Base-by-base conservation (phyloP, 2,888 invertebrate species). In the Seira ritae region DNA sequence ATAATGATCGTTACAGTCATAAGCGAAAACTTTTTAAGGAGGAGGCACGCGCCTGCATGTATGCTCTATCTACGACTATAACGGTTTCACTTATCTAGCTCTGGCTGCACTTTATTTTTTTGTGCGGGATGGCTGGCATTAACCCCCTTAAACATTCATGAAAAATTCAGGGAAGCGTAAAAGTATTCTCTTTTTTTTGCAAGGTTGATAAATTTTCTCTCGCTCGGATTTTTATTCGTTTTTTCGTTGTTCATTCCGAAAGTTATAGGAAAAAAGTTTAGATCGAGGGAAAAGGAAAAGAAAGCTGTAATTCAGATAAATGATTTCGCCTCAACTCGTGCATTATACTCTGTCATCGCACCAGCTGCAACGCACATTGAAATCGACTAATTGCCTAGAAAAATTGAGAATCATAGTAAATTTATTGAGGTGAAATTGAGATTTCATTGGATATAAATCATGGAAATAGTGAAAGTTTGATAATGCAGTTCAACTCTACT, bases 381-480 rank as follows among this genome's bases (percentile, higher is more conserved):
- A 76, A 76, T 76, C 67, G 68, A 76, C 76, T 77, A 77, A 77
- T 78, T 78, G 78, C 78, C 68, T 70, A 71, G 78, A 78, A 78
- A 78, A 78, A 71, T 78, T 78, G 78, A 71, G 65, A 78, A 70
- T 71, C 71, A 71, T 78, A 66, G 37, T 24, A 66, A 77, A 70
- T 77, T 77, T 78, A 78, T 65, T 46, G 78, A 71, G 71, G 78
- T 78, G 66, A 78, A 78, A 78, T 70, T 78, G 71, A 71, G 71
- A 70, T 71, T 71, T 78, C 78, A 78, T 78, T 65, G 78, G 66
- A 24, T 78, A 78, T 71, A 78, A 78, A 78, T 78, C 71, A 78
- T 68, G 68, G 31, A 75, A 74, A 74, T 66, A 74, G 75, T 68
- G 75, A 75, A 75, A 75, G 67, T 75, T 75, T 75, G 68, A 75